These are phyloP conservation scores for Lagria hirta DNA, from an alignment of 2,888 invertebrate genomes.

Conservation along the genomic window DNA sequence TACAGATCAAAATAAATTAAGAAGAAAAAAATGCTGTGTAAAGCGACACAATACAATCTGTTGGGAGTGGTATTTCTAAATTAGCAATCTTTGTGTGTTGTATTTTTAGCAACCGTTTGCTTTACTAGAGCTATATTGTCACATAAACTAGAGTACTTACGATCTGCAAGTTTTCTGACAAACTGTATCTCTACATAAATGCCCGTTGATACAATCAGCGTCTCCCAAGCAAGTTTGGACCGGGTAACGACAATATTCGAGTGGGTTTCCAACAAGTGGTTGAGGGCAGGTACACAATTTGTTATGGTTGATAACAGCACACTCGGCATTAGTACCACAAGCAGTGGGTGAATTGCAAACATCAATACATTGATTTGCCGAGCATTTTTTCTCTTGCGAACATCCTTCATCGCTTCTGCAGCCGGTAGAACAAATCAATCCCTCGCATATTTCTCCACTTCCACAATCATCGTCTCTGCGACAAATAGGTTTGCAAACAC, in stretches of 20 bases:
- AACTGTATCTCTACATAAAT: constrained; percentile 74
- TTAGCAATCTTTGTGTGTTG: no score
- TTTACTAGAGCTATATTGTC: constrained; percentile 11
- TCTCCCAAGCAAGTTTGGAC: constrained; percentile 65
- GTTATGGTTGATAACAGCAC: constrained; percentile 68
- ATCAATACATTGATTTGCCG: constrained; percentile 76
- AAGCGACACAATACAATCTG: no score
- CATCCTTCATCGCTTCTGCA: constrained; percentile 82
- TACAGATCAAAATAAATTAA: no score
- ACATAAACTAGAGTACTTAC: constrained; percentile 54
- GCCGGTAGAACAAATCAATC: constrained; percentile 75
- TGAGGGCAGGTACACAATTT: constrained; percentile 74
- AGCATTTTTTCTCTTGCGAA: constrained; percentile 69
- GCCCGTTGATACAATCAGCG: constrained; percentile 67
- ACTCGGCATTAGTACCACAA: constrained; percentile 82
- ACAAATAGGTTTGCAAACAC: constrained; percentile 82
- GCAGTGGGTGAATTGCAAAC: constrained; percentile 75
- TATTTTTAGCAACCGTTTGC: not conserved
- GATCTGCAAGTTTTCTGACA: constrained; percentile 78
- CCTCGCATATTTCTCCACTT: constrained; percentile 83
- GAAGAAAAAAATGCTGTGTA: no score
- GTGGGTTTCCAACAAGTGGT: constrained; percentile 73
- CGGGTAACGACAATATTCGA: constrained; percentile 70
- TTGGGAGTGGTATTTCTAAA: no score
- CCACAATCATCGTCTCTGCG: constrained; percentile 83